Conservation (phyloP, 2,888 invertebrate genomes). For the Cabera pusaria region DNA sequence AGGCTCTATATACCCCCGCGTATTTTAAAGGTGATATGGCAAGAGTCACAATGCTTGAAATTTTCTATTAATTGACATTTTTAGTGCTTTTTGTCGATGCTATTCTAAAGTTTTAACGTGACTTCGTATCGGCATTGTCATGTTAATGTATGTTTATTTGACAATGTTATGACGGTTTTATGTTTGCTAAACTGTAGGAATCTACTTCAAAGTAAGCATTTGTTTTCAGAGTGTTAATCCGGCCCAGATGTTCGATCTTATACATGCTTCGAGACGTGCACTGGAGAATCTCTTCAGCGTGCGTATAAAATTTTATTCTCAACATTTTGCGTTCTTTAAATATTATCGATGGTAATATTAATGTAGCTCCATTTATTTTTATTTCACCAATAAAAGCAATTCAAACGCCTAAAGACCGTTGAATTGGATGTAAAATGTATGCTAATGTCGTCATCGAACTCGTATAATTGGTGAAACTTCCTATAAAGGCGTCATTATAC, state of each 20-base stretch:
- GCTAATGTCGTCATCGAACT: constrained; percentile 59
- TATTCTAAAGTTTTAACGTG: constrained; percentile 51
- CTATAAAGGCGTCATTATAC: constrained; percentile 58
- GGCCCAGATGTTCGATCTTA: constrained; percentile 27
- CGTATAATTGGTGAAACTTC: constrained; percentile 72
- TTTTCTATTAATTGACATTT: constrained; percentile 72
- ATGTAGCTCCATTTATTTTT: constrained; percentile 69
- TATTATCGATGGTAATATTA: constrained; percentile 43
- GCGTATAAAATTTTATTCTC: constrained; percentile 37
- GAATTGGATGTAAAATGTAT: constrained; percentile 70
- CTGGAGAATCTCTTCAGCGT: constrained; percentile 7
- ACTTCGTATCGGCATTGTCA: constrained; percentile 55
- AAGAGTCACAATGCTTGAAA: constrained; percentile 64
- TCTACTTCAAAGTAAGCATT: constrained; percentile 38
- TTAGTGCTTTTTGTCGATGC: constrained; percentile 63
- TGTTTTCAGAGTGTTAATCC: constrained; percentile 37
- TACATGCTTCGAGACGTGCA: constrained; percentile 1
- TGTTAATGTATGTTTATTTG: constrained; percentile 46
- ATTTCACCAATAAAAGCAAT: constrained; percentile 68
- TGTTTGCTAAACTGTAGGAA: constrained; percentile 39
- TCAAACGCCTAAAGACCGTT: constrained; percentile 61
- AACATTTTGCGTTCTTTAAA: constrained; percentile 26
- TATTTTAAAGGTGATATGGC: constrained; percentile 63
- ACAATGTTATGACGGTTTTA: constrained; percentile 49
- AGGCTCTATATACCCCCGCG: constrained; percentile 44